A percentile compares a stretch with the other conserved stretches of the same genome.
Evolutionary conservation across 2,113 vertebrate genomes (phyloP).

Genomic region (Corvus hawaiiensis): DNA sequence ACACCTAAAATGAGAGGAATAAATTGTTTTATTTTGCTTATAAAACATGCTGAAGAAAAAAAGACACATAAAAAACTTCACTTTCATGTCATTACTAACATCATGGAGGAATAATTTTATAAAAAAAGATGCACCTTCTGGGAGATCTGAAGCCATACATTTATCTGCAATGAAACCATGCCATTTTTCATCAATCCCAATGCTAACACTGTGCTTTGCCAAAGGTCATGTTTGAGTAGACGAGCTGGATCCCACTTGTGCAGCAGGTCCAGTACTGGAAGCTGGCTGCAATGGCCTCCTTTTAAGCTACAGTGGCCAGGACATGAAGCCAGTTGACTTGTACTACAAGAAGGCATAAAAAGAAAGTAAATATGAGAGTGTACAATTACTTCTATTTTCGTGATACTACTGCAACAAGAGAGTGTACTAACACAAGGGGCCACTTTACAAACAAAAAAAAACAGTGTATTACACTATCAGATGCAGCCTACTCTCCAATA

Average conservation of each 20-base stretch:
- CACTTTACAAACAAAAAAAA: background rate
- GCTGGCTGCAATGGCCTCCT: background rate
- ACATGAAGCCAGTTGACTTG: conserved; percentile 8
- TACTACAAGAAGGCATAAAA: conserved; percentile 36
- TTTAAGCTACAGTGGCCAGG: background rate
- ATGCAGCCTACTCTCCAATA: background rate
- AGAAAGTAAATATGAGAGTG: background rate
- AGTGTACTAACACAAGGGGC: background rate
- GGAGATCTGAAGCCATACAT: conserved; percentile 7
- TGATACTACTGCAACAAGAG: background rate
- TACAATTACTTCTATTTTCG: background rate
- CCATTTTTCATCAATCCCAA: background rate
- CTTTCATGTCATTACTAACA: background rate
- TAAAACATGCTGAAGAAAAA: background rate
- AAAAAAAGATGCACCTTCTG: conserved; percentile 21
- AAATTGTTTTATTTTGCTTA: background rate
- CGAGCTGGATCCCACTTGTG: conserved; percentile 15
- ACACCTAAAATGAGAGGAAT: background rate
- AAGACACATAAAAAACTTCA: background rate
- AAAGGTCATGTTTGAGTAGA: conserved; percentile 1
- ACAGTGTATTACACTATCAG: background rate
- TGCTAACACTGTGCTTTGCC: conserved; percentile 11
- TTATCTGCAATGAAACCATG: conserved; percentile 30
- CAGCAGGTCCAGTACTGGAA: conserved; percentile 22
- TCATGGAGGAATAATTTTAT: background rate